Base-by-base conservation (phyloP, 2,113 vertebrate genomes). In the Periophthalmus modestus region DNA sequence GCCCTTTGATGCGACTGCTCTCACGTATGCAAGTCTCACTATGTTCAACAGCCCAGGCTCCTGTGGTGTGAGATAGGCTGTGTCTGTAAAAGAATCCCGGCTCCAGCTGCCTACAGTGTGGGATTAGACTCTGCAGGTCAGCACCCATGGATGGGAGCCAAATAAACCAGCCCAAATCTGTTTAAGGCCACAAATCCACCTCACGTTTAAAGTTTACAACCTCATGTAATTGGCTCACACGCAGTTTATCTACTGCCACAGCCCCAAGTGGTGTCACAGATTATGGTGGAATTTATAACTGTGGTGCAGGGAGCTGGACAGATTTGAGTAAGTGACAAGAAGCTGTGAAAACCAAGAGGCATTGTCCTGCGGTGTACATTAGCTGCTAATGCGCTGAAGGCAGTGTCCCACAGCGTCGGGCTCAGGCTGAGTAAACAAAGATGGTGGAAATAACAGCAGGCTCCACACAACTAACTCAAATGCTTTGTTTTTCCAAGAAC, bases 1-100 rank as follows among this genome's bases (percentile, higher is more conserved):
- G 13, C n/a, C 34, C 28, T 82, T 68, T 46, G n/a, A 71, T 57
- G 63, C 80, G 84, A 66, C 55, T 15, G 28, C 28, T 65, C 57
- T 84, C 88, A 83, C 69, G 65, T 82, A 85, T 82, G 67, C 81
- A 79, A 78, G 75, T 83, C 79, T 69, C 85, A 71, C 9, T 59
- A 43, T 74, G 79, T 81, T 74, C 68, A 77, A 69, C 73, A 59
- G 71, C 77, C 65, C 71, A 43, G 7, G 59, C 58, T 69, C 82
- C 85, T 21, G 62, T 69, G 0, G 73, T 73, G 82, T 74, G 73
- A 83, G 85, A 87, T 89, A 75, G 81, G 62, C 54, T 12, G 50
- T 66, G 62, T 61, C 47, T 33, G 66, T 69, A 82, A 83, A 66
- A 82, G 2, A 67, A 87, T 68, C 75, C 71, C 58, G 62, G 70